These are phyloP conservation scores for Ahaetulla prasina DNA, from an alignment of 2,113 vertebrate genomes.

Conservation along the genomic window DNA sequence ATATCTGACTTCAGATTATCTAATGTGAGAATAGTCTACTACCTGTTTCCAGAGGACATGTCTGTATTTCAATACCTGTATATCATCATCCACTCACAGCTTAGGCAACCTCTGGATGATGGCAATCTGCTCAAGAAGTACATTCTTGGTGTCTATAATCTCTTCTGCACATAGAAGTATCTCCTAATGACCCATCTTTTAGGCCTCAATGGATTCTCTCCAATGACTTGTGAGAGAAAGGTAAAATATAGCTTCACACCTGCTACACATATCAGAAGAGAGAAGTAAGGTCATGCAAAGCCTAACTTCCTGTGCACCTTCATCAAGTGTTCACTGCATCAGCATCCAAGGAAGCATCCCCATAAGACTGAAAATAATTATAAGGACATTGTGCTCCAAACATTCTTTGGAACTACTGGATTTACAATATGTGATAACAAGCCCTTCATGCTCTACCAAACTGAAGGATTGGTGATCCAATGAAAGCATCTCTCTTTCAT, in stretches of 20 bases:
- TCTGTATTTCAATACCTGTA: too few relatives aligned
- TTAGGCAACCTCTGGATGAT: too few relatives aligned
- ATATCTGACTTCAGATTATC: too few relatives aligned
- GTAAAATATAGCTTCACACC: not conserved
- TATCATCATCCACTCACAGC: too few relatives aligned
- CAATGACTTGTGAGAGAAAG: not conserved
- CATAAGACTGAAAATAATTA: not conserved
- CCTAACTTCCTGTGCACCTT: not conserved
- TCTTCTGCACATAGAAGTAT: not conserved
- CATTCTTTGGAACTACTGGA: not conserved
- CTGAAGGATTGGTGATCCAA: not conserved
- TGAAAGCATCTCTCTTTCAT: not conserved
- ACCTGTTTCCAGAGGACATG: too few relatives aligned
- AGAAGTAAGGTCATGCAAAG: not conserved
- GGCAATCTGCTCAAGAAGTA: too few relatives aligned
- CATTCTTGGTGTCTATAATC: not conserved
- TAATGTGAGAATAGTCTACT: too few relatives aligned
- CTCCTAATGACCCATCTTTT: not conserved
- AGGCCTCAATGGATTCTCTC: not conserved
- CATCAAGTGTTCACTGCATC: not conserved
- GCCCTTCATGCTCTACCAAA: not conserved
- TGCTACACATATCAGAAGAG: not conserved
- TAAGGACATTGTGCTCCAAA: not conserved
- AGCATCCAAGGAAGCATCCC: not conserved
- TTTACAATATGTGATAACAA: not conserved